Evolutionary conservation across 2,797 vertebrate genomes (phyloP).

Genomic region (Sebastes trivittatus): DNA sequence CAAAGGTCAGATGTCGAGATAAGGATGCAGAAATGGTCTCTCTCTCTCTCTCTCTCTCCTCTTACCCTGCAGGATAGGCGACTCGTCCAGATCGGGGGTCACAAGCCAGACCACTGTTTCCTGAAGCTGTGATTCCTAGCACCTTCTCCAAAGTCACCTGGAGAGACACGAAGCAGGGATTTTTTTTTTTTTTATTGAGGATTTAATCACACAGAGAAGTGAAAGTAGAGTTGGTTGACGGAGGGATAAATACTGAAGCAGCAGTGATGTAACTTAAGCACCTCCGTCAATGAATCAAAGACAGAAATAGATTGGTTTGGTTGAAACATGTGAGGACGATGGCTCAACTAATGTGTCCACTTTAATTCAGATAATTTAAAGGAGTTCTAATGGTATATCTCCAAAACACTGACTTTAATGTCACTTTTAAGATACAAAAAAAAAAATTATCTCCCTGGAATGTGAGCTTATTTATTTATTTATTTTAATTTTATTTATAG

Average conservation of each 20-base stretch:
- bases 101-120: conserved; percentile 91
- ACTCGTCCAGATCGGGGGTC: conserved; percentile 92
- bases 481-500: too few relatives aligned
- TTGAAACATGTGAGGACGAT: neutral
- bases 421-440: neutral
- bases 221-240: neutral
- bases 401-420: neutral
- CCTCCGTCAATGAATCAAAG: neutral
- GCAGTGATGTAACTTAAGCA: conserved; percentile 2
- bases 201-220: neutral
- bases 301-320: neutral
- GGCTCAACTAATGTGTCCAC: neutral
- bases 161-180: neutral
- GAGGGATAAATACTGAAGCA: neutral
- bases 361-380: neutral
- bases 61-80: conserved; percentile 98
- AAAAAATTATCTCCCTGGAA: neutral
- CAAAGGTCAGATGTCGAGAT: conserved; percentile 53
- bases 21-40: neutral
- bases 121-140: conserved; percentile 91
- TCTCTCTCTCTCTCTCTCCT: neutral
- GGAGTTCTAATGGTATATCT: neutral
- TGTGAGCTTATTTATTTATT: too few relatives aligned
- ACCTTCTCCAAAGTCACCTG: conserved; percentile 97
- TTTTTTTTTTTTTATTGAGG: too few relatives aligned